These are phyloP conservation scores for Nycticebus coucang DNA, from an alignment of 2,113 vertebrate species.

Conservation along the genomic window DNA sequence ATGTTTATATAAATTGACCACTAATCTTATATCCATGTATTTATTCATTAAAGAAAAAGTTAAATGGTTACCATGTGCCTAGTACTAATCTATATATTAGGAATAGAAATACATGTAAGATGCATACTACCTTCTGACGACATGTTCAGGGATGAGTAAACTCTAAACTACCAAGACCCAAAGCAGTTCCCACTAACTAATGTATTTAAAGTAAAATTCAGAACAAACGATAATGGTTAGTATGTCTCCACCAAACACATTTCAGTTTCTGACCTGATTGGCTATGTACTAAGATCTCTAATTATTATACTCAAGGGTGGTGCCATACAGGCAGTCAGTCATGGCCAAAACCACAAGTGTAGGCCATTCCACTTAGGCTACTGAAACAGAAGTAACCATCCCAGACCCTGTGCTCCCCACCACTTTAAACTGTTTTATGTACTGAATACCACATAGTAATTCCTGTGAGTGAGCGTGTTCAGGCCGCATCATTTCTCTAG, in stretches of 20 bases:
- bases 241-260: not conserved
- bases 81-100: not conserved
- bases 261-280: not conserved
- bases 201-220: not conserved
- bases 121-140: not conserved
- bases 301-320: not conserved
- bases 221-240: not conserved
- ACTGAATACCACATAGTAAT: not conserved
- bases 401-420: not conserved
- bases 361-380: not conserved
- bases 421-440: not conserved
- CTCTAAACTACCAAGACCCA: not conserved
- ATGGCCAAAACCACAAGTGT: not conserved
- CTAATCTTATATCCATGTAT: not conserved
- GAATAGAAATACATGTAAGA: not conserved
- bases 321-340: not conserved
- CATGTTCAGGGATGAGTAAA: not conserved
- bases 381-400: not conserved
- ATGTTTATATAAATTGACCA: not conserved
- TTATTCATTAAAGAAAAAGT: not conserved
- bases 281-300: not conserved
- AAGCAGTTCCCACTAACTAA: not conserved
- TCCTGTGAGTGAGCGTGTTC: rapidly evolving
- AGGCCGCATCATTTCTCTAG: not conserved
- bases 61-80: not conserved